Conservation (phyloP, 2,888 invertebrate species). For the Brachycybe producta region DNA sequence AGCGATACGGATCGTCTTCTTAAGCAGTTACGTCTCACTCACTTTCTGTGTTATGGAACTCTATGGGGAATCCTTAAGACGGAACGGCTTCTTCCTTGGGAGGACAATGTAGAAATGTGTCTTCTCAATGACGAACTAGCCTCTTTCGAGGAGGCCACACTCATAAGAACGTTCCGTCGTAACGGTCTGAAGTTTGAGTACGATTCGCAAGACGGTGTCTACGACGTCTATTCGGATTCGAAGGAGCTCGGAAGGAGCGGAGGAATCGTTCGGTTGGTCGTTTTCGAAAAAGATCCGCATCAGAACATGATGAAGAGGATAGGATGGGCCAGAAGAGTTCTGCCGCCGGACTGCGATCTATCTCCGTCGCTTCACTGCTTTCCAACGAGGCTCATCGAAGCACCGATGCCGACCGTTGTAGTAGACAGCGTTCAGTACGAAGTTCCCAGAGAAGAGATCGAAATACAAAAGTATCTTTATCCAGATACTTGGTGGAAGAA, state of each 20-base stretch:
- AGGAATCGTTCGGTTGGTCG: slow-evolving; percentile 37
- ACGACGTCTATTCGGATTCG: slow-evolving; percentile 33
- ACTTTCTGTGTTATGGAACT: slow-evolving; percentile 44
- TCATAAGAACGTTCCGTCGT: slow-evolving; percentile 39
- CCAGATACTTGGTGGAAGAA: slow-evolving; percentile 43
- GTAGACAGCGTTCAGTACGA: slow-evolving; percentile 40
- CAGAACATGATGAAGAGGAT: slow-evolving; percentile 37
- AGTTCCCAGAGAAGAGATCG: slow-evolving; percentile 43
- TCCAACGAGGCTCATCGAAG: slow-evolving; percentile 39
- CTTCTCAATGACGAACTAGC: slow-evolving; percentile 37
- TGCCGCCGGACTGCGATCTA: slow-evolving; percentile 42
- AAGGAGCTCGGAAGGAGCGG: slow-evolving; percentile 17
- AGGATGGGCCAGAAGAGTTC: slow-evolving; percentile 42
- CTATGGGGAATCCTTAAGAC: slow-evolving; percentile 45
- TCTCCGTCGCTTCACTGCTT: slow-evolving; percentile 41
- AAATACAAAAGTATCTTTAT: slow-evolving; percentile 46
- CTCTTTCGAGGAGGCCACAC: slow-evolving; percentile 34
- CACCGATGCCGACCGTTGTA: slow-evolving; percentile 38
- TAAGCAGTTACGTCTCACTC: slow-evolving; percentile 37
- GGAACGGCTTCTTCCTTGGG: slow-evolving; percentile 43
- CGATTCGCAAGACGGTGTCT: slow-evolving; percentile 40
- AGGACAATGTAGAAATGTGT: slow-evolving; percentile 41
- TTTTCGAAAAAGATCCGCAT: slow-evolving; percentile 41
- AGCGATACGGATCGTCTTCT: slow-evolving; percentile 35
- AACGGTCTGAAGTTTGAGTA: slow-evolving; percentile 38